These are phyloP conservation scores for Xenopus petersii DNA, from an alignment of 2,797 vertebrate species.

Conservation along the genomic window DNA sequence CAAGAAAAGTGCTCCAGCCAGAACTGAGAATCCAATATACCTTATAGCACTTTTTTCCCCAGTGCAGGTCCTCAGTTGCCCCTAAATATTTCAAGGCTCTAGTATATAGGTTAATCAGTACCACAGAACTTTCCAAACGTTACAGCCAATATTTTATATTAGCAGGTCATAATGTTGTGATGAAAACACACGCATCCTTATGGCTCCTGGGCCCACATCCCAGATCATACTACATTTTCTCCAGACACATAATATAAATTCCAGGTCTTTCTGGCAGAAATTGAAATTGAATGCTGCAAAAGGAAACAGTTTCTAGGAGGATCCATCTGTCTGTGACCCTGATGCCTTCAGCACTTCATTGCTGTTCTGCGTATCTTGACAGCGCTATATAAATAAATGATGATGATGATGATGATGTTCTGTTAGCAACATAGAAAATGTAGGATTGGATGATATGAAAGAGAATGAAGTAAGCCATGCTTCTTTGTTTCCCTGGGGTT, in stretches of 20 bases:
- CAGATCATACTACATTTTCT: slow-evolving; percentile 25
- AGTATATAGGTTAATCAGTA: slow-evolving; percentile 25
- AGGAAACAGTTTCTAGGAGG: too few relatives aligned
- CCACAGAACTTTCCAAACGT: slow-evolving; percentile 7
- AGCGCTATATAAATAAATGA: too few relatives aligned
- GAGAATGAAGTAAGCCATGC: too few relatives aligned
- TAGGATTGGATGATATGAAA: too few relatives aligned
- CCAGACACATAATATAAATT: slow-evolving; percentile 37
- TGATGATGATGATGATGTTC: too few relatives aligned
- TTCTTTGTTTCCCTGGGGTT: too few relatives aligned
- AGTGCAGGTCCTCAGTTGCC: slow-evolving; percentile 20
- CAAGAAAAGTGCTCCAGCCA: neutral
- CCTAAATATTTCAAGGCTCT: slow-evolving; percentile 7
- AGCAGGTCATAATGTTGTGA: slow-evolving; percentile 19
- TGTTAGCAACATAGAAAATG: too few relatives aligned
- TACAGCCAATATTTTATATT: slow-evolving; percentile 23
- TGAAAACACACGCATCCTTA: slow-evolving; percentile 24
- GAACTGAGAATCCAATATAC: neutral
- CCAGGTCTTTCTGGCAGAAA: slow-evolving; percentile 27
- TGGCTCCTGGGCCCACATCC: slow-evolving; percentile 29
- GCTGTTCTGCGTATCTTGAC: too few relatives aligned
- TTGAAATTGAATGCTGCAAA: slow-evolving; percentile 6
- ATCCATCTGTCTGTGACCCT: too few relatives aligned
- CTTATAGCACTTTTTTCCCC: neutral
- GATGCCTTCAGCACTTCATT: too few relatives aligned